Evolutionary conservation across 2,888 invertebrate genomes (phyloP), one percentile per base, ranked within the genome.

Genomic region (Nymphalis polychloros): DNA sequence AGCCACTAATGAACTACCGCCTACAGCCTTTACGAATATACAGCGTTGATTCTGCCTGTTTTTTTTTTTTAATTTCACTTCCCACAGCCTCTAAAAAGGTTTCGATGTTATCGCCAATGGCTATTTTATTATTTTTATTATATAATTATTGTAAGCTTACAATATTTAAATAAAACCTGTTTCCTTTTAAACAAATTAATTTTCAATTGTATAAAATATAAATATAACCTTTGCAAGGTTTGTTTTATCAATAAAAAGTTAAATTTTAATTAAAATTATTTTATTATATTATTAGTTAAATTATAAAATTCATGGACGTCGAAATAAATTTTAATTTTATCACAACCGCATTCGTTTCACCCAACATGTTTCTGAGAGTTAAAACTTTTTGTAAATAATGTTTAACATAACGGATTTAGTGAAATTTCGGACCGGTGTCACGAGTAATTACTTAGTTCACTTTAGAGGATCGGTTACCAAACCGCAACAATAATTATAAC

Each of bases 1-100:
- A 81, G 74, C 80, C 79, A 77, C 84, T 81, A 85, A 84, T 80
- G 80, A 82, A 87, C 87, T 83, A 84, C 87, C 88, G 89, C 89
- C 89, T 88, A 88, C 88, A 77, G 85, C 83, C 82, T 82, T 41
- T 84, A 71, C 64, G 68, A 64, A 64, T 68, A 53, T 64, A 31
- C 53, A 31, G 66, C 70, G 66, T 64, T 66, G 67, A 70, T 72
- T 70, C 70, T 72, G 64, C 65, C 64, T 20, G 64, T 3, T 66
- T 70, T 69, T 66, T 63, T 66, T 61, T 49, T 47, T 62, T 31
- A 53, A 55, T 55, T 27, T 31, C 49, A 67, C 76, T 73, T 75
- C 72, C 74, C 75, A 71, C 74, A 77, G 75, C 78, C 77, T 79
- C 75, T 76, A 79, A 79, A 64, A 70, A 61, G 70, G 60, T 55